These are phyloP conservation scores for Eulemur coronatus DNA, from an alignment of 2,797 vertebrate species.

Conservation along the genomic window DNA sequence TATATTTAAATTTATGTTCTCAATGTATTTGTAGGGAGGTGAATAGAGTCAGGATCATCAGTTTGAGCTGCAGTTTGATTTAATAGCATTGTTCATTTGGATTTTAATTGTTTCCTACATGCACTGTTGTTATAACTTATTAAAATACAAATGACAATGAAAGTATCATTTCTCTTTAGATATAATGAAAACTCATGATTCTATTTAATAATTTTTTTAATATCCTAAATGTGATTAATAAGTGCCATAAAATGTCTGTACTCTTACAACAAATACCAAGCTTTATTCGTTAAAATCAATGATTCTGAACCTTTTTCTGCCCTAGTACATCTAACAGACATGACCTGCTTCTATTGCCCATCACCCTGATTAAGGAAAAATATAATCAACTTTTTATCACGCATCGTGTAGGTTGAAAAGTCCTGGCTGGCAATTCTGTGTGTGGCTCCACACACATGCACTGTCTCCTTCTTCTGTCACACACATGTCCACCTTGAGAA, in stretches of 20 bases:
- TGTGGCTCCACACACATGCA: not conserved
- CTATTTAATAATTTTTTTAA: slow-evolving; percentile 11
- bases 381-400: not conserved
- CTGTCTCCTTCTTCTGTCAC: not conserved
- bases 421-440: not conserved
- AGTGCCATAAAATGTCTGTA: slow-evolving; percentile 3
- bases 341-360: not conserved
- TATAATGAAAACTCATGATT: slow-evolving; percentile 36
- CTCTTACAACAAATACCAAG: not conserved
- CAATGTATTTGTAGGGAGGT: not conserved
- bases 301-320: not conserved
- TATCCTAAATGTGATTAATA: slow-evolving; percentile 30
- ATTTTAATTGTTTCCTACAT: not conserved
- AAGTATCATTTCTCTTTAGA: slow-evolving; percentile 27
- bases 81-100: not conserved
- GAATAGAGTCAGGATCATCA: not conserved
- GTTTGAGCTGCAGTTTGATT: not conserved
- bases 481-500: not conserved
- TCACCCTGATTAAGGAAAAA: not conserved
- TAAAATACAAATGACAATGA: slow-evolving; percentile 34
- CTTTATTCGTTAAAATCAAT: not conserved
- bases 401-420: not conserved
- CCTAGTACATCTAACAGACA: not conserved
- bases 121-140: not conserved
- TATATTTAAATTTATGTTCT: slow-evolving; percentile 8